Conservation (phyloP, 2,888 invertebrate genomes). For the Tachina fera region DNA sequence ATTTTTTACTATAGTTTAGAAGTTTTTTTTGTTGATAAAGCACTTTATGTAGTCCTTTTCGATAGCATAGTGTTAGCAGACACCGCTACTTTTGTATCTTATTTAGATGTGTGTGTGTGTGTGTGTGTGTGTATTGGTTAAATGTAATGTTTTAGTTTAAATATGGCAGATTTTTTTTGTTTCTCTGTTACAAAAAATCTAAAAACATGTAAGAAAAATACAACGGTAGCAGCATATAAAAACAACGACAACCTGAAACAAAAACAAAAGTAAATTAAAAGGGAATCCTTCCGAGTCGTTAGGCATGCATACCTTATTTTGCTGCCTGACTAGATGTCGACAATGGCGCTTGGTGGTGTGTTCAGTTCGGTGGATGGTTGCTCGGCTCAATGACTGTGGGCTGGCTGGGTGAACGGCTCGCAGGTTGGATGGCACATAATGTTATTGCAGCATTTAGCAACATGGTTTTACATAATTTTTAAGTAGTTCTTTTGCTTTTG, state of each 20-base stretch:
- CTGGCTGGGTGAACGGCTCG: conserved; percentile 51
- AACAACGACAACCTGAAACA: conserved; percentile 35
- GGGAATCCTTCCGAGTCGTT: conserved; percentile 67
- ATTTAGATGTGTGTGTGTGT: neutral
- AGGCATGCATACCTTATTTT: conserved; percentile 65
- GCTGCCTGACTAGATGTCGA: conserved; percentile 59
- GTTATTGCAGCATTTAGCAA: conserved; percentile 58
- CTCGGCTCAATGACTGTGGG: conserved; percentile 42
- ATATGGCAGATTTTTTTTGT: neutral
- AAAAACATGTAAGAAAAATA: conserved; percentile 37
- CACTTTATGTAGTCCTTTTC: conserved; percentile 22
- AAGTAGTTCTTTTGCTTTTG: conserved; percentile 30
- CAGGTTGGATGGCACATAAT: conserved; percentile 30
- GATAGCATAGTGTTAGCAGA: neutral
- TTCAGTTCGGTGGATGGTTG: conserved; percentile 48
- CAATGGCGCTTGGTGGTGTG: conserved; percentile 59
- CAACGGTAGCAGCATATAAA: conserved; percentile 22
- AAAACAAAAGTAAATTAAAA: conserved; percentile 65
- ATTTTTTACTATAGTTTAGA: conserved; percentile 10
- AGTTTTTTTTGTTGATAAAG: conserved; percentile 39
- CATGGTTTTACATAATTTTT: conserved; percentile 64
- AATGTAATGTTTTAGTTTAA: neutral
- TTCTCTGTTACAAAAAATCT: conserved; percentile 14
- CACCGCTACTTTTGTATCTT: neutral
- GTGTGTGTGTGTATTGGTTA: neutral